Evolutionary conservation across 2,888 invertebrate genomes (phyloP), one percentile per base, ranked within the genome.

Genomic region (Linnaemya vulpina): DNA sequence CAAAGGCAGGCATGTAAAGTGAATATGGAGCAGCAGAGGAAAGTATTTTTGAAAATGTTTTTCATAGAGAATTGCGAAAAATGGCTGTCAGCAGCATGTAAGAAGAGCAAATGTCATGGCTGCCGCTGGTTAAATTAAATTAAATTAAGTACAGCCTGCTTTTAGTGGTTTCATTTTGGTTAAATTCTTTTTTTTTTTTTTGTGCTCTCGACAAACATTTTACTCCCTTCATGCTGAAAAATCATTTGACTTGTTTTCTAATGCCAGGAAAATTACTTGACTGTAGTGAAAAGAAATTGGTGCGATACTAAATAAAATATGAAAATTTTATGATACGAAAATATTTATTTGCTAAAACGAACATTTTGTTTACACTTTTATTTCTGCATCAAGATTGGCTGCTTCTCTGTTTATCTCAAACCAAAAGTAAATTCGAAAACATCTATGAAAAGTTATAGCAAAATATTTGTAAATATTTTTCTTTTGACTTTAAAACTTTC

Each of bases 61-160:
- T 40, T 38, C n/a, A 4, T 68, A 17, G 38, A 49, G 60, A 10
- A 25, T 60, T 60, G 51, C 58, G 11, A 15, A 68, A 40, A 51
- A 63, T 38, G 30, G 3, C 40, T 63, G 55, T 63, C 55, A 63
- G 43, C 55, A 76, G 11, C 55, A 68, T 13, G 40, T n/a, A n/a
- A n/a, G 49, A 81, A 74, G 46, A 63, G 49, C 55, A 82, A 82
- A 82, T 63, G 75, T 83, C 73, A 83, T 63, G 77, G 77, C 20
- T 70, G 53, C 43, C 15, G n/a, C 30, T 74, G 60, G 15, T 30
- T 46, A 53, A 73, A 73, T 15, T 46, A 53, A 73, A 73, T 15
- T 53, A 67, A 62, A 73, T 65, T 73, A 53, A 75, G n/a, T 20
- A 65, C 20, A 79, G 43, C 25, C 70, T 67, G 38, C 51, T 71